Evolutionary conservation across 2,113 vertebrate species (phyloP), one percentile per base, ranked within the genome.

Genomic region (Vanacampus margaritifer): DNA sequence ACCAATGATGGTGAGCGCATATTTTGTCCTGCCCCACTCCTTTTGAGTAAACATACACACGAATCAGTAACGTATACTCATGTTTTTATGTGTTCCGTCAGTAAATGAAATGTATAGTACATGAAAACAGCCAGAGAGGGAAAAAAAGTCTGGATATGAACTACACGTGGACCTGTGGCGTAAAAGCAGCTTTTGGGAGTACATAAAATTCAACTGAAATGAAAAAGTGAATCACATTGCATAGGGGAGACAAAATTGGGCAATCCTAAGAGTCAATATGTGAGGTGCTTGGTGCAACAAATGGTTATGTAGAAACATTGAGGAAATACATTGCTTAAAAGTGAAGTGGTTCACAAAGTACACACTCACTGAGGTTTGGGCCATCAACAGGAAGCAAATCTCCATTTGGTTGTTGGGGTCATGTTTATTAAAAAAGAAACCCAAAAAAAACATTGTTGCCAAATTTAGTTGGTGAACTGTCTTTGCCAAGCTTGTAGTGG

Each of bases 261-360:
- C n/a, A 63, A 67, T 16, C 11, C 37, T 0, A 26, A 46, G 24
- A 28, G 50, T 1, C 6, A 10, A 10, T 14, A 26, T 2, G 0
- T 73, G 64, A 62, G 39, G 82, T 89, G 84, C 79, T 86, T 89
- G 80, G 87, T 87, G 87, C 78, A 85, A 87, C 87, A 79, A 66
- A 32, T 74, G 74, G 75, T 81, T 57, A 37, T 83, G 72, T 71
- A 43, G 78, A 75, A 76, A 82, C 23, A n/a, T 0, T 0, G 56
- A 53, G 5, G 50, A 26, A 70, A 72, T 0, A 4, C 1, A 6
- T 76, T 76, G 73, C 68, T 75, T 80, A 46, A 78, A 71, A 64
- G 16, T 7, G n/a, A 17, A 73, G 8, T 26, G 19, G 37, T 39
- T 12, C 4, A 1, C 10, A 24, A 2, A 35, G 6, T 36, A 11